Percentiles rank a stretch among this genome's conserved stretches.
Conservation (phyloP, 2,797 vertebrate genomes). For the Gobio occitaniae region DNA sequence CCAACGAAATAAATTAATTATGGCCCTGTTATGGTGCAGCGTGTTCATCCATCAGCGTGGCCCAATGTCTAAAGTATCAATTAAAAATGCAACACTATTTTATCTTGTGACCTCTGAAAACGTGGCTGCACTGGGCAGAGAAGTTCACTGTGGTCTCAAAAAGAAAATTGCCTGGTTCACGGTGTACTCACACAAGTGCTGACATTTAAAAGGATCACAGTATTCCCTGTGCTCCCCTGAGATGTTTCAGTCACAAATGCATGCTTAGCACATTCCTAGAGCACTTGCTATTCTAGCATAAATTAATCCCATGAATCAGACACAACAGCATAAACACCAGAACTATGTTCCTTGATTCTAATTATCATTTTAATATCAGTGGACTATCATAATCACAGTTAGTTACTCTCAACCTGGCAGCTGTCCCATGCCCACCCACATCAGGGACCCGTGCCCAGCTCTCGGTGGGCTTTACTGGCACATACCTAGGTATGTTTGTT, state of each 20-base stretch:
- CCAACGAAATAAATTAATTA: constrained; percentile 10
- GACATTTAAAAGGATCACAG: constrained; percentile 34
- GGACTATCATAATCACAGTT: constrained; percentile 14
- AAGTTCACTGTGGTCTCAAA: not conserved
- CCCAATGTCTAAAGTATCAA: constrained; percentile 30
- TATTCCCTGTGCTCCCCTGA: constrained; percentile 6
- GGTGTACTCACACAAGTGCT: not conserved
- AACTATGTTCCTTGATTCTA: constrained; percentile 3
- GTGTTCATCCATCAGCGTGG: constrained; percentile 9
- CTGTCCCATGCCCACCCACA: constrained; percentile 61
- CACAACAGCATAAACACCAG: not conserved
- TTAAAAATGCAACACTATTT: constrained; percentile 39
- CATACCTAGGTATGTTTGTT: constrained; percentile 92
- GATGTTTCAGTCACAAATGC: constrained; percentile 11
- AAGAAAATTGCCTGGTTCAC: not conserved
- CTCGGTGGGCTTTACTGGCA: not conserved
- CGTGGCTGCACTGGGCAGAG: not conserved
- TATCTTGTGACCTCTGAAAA: not conserved
- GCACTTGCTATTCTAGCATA: constrained; percentile 8
- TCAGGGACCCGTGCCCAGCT: not conserved
- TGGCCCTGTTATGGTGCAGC: not conserved
- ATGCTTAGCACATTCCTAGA: not conserved
- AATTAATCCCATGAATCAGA: constrained; percentile 10
- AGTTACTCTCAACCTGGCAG: constrained; percentile 52
- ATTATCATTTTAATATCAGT: constrained; percentile 13